Percentiles rank a stretch among this genome's conserved stretches.
phyloP scores from a whole-genome alignment of 2,888 invertebrate genomes.

The Microchrysa polita region DNA sequence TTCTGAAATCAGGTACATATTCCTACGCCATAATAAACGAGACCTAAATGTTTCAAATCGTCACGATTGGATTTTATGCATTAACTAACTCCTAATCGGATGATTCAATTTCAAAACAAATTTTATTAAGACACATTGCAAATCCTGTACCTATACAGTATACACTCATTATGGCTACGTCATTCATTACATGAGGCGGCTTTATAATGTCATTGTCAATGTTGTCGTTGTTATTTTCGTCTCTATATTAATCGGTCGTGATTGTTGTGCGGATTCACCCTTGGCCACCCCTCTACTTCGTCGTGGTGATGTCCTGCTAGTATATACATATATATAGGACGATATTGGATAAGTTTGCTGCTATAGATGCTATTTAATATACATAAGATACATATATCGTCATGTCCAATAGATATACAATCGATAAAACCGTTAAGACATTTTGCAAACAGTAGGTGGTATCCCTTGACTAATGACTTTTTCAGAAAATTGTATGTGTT shows the following conservation, averaged over 20 bases:
- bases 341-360: no score
- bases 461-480: conserved; percentile 41
- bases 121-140: conserved; percentile 41
- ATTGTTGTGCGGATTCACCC: background rate
- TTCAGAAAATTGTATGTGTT: conserved; percentile 20
- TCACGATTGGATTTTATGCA: conserved; percentile 44
- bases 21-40: conserved; percentile 8
- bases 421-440: conserved; percentile 21
- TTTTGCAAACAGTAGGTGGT: conserved; percentile 42
- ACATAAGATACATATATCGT: conserved; percentile 18
- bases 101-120: conserved; percentile 43
- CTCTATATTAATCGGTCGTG: background rate
- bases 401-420: conserved; percentile 6
- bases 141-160: conserved; percentile 28
- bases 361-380: background rate
- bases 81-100: conserved; percentile 41
- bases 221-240: background rate
- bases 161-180: conserved; percentile 46
- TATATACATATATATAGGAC: no score
- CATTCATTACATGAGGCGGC: conserved; percentile 47
- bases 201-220: conserved; percentile 24
- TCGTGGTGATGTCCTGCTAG: no score
- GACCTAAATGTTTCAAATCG: conserved; percentile 38
- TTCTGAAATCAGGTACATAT: background rate
- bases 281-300: no score